These are phyloP conservation scores for Oryzias sinensis DNA, from an alignment of 2,797 vertebrate genomes.

Conservation along the genomic window DNA sequence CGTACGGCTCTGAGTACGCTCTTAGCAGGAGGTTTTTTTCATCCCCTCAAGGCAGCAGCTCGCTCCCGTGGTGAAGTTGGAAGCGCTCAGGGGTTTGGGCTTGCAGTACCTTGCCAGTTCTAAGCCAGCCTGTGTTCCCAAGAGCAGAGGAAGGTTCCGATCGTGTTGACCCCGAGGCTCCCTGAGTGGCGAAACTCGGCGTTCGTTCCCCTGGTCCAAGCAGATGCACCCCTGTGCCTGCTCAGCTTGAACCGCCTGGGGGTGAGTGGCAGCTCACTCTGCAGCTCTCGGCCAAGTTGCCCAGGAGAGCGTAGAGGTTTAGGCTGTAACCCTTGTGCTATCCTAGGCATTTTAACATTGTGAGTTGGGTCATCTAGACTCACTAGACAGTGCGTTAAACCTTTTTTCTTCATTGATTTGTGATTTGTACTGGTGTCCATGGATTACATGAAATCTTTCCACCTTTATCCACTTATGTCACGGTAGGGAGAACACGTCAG, in stretches of 20 bases:
- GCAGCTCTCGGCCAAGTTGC: conserved; percentile 23
- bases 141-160: conserved; percentile 22
- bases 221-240: conserved; percentile 18
- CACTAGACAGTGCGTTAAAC: no score
- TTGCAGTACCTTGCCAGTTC: conserved; percentile 18
- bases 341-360: no score
- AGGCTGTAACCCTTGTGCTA: no score
- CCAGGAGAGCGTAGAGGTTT: conserved; percentile 17
- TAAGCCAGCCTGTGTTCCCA: conserved; percentile 22
- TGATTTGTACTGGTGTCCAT: no score
- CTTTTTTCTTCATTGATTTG: no score
- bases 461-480: no score
- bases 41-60: conserved; percentile 19
- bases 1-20: conserved; percentile 8
- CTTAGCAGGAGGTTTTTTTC: conserved; percentile 18
- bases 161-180: conserved; percentile 4
- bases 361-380: no score
- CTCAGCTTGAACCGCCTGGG: conserved; percentile 13
- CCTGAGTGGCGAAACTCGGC: neutral
- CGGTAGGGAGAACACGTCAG: no score
- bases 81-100: neutral
- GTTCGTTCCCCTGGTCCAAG: conserved; percentile 7
- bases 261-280: conserved; percentile 3
- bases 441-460: no score
- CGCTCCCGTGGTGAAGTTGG: neutral